Evolutionary conservation across 2,113 vertebrate species (phyloP).

Genomic region (Tachuris rubrigastra): DNA sequence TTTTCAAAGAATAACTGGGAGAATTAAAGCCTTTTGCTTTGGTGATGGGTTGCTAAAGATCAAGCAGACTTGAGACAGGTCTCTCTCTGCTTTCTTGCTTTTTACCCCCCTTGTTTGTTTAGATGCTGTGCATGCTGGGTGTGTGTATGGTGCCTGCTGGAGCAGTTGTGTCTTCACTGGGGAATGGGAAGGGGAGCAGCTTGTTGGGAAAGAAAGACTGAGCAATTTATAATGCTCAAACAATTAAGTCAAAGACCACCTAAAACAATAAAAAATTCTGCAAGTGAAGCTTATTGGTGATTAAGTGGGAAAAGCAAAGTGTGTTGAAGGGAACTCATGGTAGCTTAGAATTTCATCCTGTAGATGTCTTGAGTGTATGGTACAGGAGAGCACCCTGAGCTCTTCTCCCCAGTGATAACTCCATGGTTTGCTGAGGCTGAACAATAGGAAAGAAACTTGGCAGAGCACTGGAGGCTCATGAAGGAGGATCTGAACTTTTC

Average conservation of each 20-base stretch:
- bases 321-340: not conserved
- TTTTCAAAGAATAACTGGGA: not conserved
- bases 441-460: not conserved
- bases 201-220: not conserved
- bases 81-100: not conserved
- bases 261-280: not conserved
- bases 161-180: not conserved
- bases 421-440: not conserved
- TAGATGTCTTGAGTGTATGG: not conserved
- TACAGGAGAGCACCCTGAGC: not conserved
- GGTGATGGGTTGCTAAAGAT: not conserved
- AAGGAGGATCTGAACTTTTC: not conserved
- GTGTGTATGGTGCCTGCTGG: not conserved
- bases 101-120: not conserved
- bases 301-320: not conserved
- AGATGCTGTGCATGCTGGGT: not conserved
- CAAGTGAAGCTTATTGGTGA: not conserved
- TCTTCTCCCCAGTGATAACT: not conserved
- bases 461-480: not conserved
- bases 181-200: not conserved
- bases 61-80: not conserved
- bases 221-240: not conserved
- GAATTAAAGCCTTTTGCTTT: conserved; percentile 5
- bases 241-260: not conserved
- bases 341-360: not conserved